Evolutionary conservation across 2,888 invertebrate genomes (phyloP).

Genomic region (Coenonympha arcania): DNA sequence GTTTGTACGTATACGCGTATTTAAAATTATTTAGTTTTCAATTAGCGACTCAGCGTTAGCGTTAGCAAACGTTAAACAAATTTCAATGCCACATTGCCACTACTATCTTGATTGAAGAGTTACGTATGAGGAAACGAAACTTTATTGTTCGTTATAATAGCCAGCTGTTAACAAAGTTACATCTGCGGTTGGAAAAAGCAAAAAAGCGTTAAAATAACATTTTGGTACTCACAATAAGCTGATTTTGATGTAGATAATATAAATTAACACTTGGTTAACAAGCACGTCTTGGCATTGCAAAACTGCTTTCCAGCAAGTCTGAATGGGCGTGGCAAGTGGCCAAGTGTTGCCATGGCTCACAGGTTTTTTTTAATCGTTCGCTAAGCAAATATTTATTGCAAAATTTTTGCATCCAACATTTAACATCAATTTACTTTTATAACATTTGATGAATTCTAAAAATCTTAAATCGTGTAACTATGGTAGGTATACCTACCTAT

Average conservation of each 20-base stretch:
- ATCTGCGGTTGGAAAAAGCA: slow-evolving; percentile 37
- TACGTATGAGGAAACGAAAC: slow-evolving; percentile 63
- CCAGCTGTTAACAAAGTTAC: slow-evolving; percentile 36
- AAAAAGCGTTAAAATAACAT: not conserved
- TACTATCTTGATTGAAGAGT: slow-evolving; percentile 54
- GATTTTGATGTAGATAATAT: not conserved
- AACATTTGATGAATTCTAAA: too few species aligned
- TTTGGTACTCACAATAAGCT: too few species aligned
- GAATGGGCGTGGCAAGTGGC: slow-evolving; percentile 63
- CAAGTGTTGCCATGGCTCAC: slow-evolving; percentile 59
- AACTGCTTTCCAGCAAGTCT: slow-evolving; percentile 44
- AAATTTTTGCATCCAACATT: slow-evolving; percentile 51
- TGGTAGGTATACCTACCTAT: too few species aligned
- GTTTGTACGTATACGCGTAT: not conserved
- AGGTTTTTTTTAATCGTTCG: slow-evolving; percentile 55
- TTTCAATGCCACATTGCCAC: slow-evolving; percentile 67
- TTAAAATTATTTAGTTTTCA: slow-evolving; percentile 7
- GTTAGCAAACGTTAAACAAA: slow-evolving; percentile 45
- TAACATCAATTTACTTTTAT: not conserved
- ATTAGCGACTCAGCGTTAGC: not conserved
- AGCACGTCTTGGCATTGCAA: slow-evolving; percentile 17
- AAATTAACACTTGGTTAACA: slow-evolving; percentile 7
- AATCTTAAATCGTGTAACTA: too few species aligned
- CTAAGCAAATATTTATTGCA: slow-evolving; percentile 48
- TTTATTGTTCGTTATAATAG: slow-evolving; percentile 57